Evolutionary conservation across 2,888 invertebrate genomes (phyloP), one percentile per base, ranked within the genome.

Genomic region (Congeria kusceri): DNA sequence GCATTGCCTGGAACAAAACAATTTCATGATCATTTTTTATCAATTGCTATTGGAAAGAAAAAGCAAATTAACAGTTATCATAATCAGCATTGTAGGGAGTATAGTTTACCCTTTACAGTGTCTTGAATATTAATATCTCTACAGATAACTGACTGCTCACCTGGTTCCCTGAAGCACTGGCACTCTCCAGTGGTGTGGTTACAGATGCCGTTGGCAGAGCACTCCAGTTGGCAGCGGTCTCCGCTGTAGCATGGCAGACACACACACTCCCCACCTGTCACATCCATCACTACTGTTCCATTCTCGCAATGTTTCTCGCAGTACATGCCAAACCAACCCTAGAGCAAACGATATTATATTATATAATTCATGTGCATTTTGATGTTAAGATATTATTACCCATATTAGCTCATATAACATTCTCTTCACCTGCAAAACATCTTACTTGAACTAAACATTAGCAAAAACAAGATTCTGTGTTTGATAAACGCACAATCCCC

Each of bases 181-280:
- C 74, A 74, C 13, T 27, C 28, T 5, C 67, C 47, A 18, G 49
- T 44, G 23, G 44, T 64, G 29, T 49, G 27, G 13, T 71, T 56
- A 58, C 78, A 79, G 29, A 49, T 13, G 9, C 90, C 90, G 58
- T 87, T 81, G 9, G 78, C 84, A 20, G 87, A 86, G 64, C 90
- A 90, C 66, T 89, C 88, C 9, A 83, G 62, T 59, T 90, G 84
- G 80, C 90, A 90, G 13, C 77, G 74, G 28, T 80, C 78, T 9
- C 90, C 89, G 20, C 83, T 86, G 76, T 86, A 88, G 71, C 90
- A 90, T 0, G 79, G 63, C 47, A 82, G 56, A 74, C 90, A 90
- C 29, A 62, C 67, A 82, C 90, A 90, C n/a, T 62, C 61, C 9
- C 82, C 79, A n/a, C 83, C 84, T 18, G 70, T 66, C 1, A 56